phyloP scores from a whole-genome alignment of 2,113 vertebrate genomes.

The Equus quagga region DNA sequence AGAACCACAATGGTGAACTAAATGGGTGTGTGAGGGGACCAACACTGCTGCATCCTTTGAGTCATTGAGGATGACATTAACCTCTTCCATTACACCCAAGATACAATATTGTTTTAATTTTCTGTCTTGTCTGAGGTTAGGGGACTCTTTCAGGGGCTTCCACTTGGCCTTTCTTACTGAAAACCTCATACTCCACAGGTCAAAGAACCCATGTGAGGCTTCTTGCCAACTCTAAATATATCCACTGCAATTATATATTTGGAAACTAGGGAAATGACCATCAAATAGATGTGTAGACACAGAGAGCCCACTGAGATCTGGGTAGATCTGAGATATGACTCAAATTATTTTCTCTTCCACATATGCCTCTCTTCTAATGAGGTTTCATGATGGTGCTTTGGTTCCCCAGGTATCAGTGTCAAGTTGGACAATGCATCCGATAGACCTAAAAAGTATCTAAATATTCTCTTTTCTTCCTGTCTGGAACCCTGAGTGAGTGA shows the following conservation, averaged over 20 bases:
- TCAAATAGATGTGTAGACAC: not conserved
- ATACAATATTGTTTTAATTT: not conserved
- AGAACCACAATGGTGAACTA: too few relatives aligned
- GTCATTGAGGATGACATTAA: not conserved
- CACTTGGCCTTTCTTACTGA: not conserved
- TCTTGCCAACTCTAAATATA: too few relatives aligned
- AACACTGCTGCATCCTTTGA: accelerated
- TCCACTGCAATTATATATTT: accelerated
- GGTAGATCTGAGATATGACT: not conserved
- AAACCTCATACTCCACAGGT: not conserved
- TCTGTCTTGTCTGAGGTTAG: not conserved
- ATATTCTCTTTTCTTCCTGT: not conserved
- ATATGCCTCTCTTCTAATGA: not conserved
- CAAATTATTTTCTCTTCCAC: too few relatives aligned
- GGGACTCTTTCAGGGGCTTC: not conserved
- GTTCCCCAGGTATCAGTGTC: not conserved
- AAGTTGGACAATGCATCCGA: not conserved
- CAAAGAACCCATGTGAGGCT: accelerated
- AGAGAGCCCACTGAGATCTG: accelerated
- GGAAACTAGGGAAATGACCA: not conserved
- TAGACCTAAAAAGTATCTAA: not conserved
- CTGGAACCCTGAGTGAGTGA: too few relatives aligned
- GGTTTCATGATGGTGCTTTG: not conserved
- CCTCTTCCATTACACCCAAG: not conserved
- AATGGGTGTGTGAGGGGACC: accelerated